Base-by-base conservation (phyloP, 2,888 invertebrate species). In the Latrodectus hesperus region DNA sequence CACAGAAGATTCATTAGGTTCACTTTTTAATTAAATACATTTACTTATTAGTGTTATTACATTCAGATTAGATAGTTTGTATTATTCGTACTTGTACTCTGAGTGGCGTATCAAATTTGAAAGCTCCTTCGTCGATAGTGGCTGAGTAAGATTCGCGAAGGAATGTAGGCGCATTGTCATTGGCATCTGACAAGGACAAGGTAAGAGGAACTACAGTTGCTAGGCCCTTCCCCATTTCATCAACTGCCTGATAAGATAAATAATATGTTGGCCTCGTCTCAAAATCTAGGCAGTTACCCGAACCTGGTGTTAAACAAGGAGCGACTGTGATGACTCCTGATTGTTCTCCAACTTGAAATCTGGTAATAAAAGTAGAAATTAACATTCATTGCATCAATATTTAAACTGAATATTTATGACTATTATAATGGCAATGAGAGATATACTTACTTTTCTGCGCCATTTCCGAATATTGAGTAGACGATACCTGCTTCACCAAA, bases 111-210 rank as follows among this genome's bases (percentile, higher is more conserved):
- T 96, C 96, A 90, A 98, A 97, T 90, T 95, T 95, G 4, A 94
- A 94, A 0, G 97, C 95, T 1, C 97, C 97, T 92, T 98, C 98
- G 91, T 97, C 96, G 14, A 98, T 95, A 11, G 96, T 95, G 0
- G 96, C 96, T 51, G 95, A 94, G 93, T 97, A 97, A 70, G 95
- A 93, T 0, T 95, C 93, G 84, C 96, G 95, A 65, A 94, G 93
- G 92, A 98, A 98, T 17, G 94, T 94, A 0, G 98, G 98, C 0
- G 96, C 94, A 91, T 97, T 97, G 92, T 98, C 98, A 92, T 91
- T 91, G 11, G 90, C 90, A 79, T 91, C 91, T 0, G 89, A 53
- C 0, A 92, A 80, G 11, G 90, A 77, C 10, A 92, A 90, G 1
- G 81, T 90, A 6, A 91, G 88, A 5, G 88, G 87, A 0, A 89